These are phyloP conservation scores for Cyclophora albipunctata DNA, from an alignment of 2,888 invertebrate species.

Conservation along the genomic window DNA sequence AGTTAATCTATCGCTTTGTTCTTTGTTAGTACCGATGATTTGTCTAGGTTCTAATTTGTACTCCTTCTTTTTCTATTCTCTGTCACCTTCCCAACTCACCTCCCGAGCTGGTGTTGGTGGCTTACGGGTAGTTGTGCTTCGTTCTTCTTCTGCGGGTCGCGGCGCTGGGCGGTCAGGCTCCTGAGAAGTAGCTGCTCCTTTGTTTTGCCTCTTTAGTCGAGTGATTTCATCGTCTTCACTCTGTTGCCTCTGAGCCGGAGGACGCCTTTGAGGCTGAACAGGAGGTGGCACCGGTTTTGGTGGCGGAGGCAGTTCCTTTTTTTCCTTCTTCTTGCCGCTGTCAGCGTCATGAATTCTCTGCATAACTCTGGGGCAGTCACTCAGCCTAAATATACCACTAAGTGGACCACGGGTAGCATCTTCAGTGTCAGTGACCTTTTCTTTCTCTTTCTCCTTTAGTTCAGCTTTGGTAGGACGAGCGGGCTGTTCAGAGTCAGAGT, in stretches of 20 bases:
- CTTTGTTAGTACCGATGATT: constrained; percentile 71
- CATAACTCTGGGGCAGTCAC: constrained; percentile 92
- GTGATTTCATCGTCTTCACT: constrained; percentile 94
- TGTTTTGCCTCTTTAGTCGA: constrained; percentile 90
- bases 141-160: constrained; percentile 74
- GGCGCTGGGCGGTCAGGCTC: constrained; percentile 75
- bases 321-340: constrained; percentile 83
- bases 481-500: constrained; percentile 82
- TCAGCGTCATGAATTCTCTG: constrained; percentile 90
- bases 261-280: constrained; percentile 72
- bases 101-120: constrained; percentile 83
- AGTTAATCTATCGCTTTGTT: constrained; percentile 58
- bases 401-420: constrained; percentile 90
- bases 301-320: constrained; percentile 78
- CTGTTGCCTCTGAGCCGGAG: constrained; percentile 83
- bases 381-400: constrained; percentile 90
- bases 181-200: constrained; percentile 75
- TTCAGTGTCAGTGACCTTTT: constrained; percentile 90
- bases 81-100: constrained; percentile 82
- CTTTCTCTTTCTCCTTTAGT: constrained; percentile 76
- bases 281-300: constrained; percentile 75
- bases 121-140: constrained; percentile 75
- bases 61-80: constrained; percentile 45
- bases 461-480: constrained; percentile 80
- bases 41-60: constrained; percentile 57